These are phyloP conservation scores for Neosilurus mollespiculum DNA, from an alignment of 2,797 vertebrate species.

Conservation along the genomic window DNA sequence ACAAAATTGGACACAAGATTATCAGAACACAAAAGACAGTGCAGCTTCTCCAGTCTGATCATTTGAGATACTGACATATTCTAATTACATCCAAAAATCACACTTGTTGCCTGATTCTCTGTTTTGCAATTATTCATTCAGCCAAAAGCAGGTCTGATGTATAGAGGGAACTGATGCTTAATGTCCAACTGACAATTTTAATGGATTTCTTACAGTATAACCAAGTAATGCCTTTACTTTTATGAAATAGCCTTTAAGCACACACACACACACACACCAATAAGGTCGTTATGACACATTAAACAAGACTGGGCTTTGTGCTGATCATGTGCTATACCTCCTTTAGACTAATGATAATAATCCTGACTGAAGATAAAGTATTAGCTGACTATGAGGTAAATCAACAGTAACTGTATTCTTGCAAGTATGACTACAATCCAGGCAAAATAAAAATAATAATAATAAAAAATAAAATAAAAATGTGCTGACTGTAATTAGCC, in stretches of 20 bases:
- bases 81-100: not conserved
- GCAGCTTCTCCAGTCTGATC: not conserved
- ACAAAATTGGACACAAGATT: not conserved
- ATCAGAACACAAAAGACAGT: not conserved
- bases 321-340: slow-evolving; percentile 4
- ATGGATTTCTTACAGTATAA: not conserved
- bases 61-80: not conserved
- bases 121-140: not conserved
- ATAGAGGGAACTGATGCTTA: not conserved
- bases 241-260: slow-evolving; percentile 44
- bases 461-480: slow-evolving; percentile 64
- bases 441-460: slow-evolving; percentile 47
- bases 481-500: slow-evolving; percentile 78
- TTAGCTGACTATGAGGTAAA: slow-evolving; percentile 75
- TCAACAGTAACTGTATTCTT: slow-evolving; percentile 75
- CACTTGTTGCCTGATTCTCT: not conserved
- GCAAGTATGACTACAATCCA: slow-evolving; percentile 69
- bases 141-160: not conserved
- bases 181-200: not conserved
- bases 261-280: slow-evolving; percentile 44
- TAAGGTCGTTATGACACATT: slow-evolving; percentile 30
- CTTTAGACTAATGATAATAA: slow-evolving; percentile 62
- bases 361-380: slow-evolving; percentile 52
- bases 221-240: slow-evolving; percentile 71
- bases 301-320: slow-evolving; percentile 23